Conservation (phyloP, 2,113 vertebrate genomes). For the Vulpes lagopus region DNA sequence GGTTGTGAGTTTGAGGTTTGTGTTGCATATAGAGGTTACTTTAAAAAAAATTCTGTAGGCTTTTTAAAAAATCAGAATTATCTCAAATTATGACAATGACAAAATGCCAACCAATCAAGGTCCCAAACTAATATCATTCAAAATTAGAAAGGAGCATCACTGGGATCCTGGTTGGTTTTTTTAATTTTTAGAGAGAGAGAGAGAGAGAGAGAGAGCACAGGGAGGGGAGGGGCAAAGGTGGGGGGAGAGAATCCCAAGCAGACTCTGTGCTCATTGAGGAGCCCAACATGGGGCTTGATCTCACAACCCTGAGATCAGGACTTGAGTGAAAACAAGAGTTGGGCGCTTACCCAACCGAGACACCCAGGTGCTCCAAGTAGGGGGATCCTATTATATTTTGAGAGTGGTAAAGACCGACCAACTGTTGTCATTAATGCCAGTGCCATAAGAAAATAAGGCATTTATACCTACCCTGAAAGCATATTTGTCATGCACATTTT, state of each 20-base stretch:
- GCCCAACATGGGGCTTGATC: not conserved
- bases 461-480: not conserved
- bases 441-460: not conserved
- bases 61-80: constrained; percentile 42
- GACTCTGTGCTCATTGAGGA: not conserved
- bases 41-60: not conserved
- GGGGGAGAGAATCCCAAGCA: not conserved
- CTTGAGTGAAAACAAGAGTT: not conserved
- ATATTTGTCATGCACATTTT: not conserved
- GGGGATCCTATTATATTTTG: not conserved
- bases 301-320: not conserved
- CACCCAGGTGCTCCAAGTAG: not conserved
- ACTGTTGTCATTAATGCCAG: not conserved
- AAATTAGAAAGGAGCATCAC: not conserved
- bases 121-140: constrained; percentile 41
- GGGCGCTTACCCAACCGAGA: not conserved
- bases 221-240: not conserved
- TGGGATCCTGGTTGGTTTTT: not conserved
- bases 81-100: constrained; percentile 45
- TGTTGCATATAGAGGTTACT: not conserved
- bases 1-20: not conserved
- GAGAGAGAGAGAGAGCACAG: not conserved
- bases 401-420: not conserved
- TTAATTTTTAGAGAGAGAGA: not conserved
- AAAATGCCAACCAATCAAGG: constrained; percentile 9